These are phyloP conservation scores for Lateolabrax maculatus DNA, from an alignment of 2,797 vertebrate genomes.

Conservation along the genomic window DNA sequence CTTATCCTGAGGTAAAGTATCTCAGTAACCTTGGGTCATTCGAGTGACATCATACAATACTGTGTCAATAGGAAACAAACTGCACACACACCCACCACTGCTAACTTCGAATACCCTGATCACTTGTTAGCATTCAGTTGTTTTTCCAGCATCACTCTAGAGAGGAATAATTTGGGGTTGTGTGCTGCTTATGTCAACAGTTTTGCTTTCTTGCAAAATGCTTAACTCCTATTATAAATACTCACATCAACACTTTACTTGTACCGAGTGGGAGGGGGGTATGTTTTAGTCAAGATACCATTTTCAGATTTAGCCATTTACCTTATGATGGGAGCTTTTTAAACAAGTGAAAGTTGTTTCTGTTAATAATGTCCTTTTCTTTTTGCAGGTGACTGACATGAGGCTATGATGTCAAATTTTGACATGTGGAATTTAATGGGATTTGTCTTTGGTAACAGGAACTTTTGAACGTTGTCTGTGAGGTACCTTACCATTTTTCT, in stretches of 20 bases:
- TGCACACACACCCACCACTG: neutral
- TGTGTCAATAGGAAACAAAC: neutral
- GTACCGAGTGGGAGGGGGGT: neutral
- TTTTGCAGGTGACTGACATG: neutral
- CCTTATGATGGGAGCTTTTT: neutral
- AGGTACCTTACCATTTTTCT: neutral
- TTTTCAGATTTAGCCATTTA: neutral
- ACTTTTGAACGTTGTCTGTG: neutral
- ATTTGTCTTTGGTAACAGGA: conserved; percentile 4
- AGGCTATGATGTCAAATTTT: neutral
- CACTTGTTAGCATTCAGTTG: neutral
- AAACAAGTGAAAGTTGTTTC: neutral
- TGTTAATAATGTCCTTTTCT: neutral
- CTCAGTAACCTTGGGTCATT: neutral
- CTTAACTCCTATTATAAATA: conserved; percentile 54
- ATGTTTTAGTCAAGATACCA: neutral
- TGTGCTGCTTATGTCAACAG: conserved; percentile 40
- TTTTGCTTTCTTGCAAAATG: conserved; percentile 28
- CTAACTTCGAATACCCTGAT: neutral
- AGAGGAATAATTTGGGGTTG: conserved; percentile 42
- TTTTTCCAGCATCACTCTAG: conserved; percentile 50
- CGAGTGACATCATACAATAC: neutral
- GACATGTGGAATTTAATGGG: neutral
- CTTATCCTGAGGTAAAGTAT: neutral
- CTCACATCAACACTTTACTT: conserved; percentile 16